Evolutionary conservation across 2,888 invertebrate genomes (phyloP).

Genomic region (Dendrolimus houi): DNA sequence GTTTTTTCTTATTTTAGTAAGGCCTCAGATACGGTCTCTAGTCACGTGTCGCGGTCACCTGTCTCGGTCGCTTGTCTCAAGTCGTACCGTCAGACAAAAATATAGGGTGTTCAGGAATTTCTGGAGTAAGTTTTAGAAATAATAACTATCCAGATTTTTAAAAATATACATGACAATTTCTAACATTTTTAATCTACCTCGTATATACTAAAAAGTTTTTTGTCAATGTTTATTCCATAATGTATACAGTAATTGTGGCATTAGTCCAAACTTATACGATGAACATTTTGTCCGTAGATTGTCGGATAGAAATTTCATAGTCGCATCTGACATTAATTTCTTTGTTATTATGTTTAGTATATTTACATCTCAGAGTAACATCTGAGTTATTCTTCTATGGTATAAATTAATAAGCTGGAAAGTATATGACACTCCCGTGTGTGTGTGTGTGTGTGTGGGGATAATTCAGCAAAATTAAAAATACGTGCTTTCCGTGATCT

Average conservation of each 20-base stretch:
- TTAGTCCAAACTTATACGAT: neutral
- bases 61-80: too few species aligned
- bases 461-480: too few species aligned
- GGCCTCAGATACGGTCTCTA: neutral
- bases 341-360: too few species aligned
- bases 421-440: too few species aligned
- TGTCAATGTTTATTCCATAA: neutral
- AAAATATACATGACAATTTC: neutral
- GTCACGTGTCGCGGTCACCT: neutral
- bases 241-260: neutral
- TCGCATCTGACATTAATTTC: too few species aligned
- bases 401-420: too few species aligned
- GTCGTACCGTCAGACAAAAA: neutral
- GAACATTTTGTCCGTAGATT: neutral
- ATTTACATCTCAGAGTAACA: neutral
- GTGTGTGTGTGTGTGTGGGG: too few species aligned
- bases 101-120: neutral
- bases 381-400: neutral
- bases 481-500: too few species aligned
- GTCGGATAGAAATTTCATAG: neutral
- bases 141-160: neutral
- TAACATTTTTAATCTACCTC: neutral
- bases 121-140: neutral
- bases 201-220: neutral
- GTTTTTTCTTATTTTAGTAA: neutral